Conservation (phyloP, 2,888 invertebrate species). For the Mesorhabditis belari region DNA sequence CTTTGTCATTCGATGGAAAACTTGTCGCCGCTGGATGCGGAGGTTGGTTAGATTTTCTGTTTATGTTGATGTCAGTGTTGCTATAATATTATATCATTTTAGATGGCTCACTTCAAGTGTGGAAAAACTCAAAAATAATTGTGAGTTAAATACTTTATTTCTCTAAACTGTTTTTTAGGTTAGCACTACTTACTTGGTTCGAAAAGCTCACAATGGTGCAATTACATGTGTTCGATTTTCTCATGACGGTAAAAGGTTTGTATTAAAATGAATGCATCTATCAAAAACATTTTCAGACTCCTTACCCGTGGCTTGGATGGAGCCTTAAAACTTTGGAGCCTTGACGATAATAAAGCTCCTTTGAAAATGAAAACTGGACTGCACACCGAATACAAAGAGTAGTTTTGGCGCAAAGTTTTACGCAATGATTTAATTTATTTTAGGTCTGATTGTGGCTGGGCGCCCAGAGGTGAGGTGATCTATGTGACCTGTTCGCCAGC, state of each 20-base stretch:
- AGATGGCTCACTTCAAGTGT: conserved; percentile 92
- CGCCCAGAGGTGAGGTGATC: conserved; percentile 82
- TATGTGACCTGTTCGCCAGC: conserved; percentile 78
- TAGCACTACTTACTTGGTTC: conserved; percentile 71
- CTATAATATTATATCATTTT: no score
- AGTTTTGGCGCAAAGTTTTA: not conserved
- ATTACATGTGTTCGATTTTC: conserved; percentile 73
- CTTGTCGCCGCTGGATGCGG: conserved; percentile 83
- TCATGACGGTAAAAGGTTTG: conserved; percentile 62
- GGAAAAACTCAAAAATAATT: conserved; percentile 85
- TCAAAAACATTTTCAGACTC: not conserved
- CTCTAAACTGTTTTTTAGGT: conserved; percentile 56
- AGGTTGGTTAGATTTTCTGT: no score
- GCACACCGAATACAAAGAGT: conserved; percentile 70
- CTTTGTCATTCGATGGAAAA: conserved; percentile 55
- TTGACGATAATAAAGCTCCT: conserved; percentile 73
- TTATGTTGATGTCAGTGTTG: no score
- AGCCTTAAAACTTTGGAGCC: conserved; percentile 76
- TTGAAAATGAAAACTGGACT: conserved; percentile 67
- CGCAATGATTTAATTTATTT: conserved; percentile 12
- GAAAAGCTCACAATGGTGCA: conserved; percentile 60
- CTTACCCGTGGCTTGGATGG: conserved; percentile 64
- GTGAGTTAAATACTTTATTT: conserved; percentile 56
- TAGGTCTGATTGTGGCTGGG: conserved; percentile 68
- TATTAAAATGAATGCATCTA: conserved; percentile 2